phyloP scores from a whole-genome alignment of 2,888 invertebrate species.

The Temnothorax ravouxi region DNA sequence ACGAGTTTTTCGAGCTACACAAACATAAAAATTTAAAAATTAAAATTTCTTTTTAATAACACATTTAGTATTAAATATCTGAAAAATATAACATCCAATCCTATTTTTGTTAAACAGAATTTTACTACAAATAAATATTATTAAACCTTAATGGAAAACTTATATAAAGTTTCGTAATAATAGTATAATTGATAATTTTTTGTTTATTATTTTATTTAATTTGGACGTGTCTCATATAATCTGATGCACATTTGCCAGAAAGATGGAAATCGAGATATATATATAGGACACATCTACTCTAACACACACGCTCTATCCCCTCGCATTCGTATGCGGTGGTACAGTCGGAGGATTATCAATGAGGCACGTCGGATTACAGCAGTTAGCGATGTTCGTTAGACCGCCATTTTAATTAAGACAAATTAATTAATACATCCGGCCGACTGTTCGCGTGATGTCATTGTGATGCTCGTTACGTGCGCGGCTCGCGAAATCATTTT shows the following conservation, averaged over 20 bases:
- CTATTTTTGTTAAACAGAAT: background rate
- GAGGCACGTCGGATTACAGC: slow-evolving; percentile 83
- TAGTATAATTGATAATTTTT: background rate
- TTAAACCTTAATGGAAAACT: background rate
- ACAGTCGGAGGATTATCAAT: slow-evolving; percentile 80
- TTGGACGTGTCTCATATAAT: background rate
- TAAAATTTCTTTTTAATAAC: background rate
- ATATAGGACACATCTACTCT: background rate
- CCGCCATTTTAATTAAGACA: slow-evolving; percentile 83
- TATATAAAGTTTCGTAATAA: background rate
- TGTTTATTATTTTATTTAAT: slow-evolving; percentile 8
- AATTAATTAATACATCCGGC: slow-evolving; percentile 74
- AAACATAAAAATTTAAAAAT: slow-evolving; percentile 1
- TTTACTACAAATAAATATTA: background rate
- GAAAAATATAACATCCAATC: background rate
- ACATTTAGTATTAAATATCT: background rate
- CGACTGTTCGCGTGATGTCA: slow-evolving; percentile 57
- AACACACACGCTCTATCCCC: slow-evolving; percentile 5
- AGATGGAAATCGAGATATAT: background rate
- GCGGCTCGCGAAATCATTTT: slow-evolving; percentile 70
- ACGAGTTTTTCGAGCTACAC: background rate
- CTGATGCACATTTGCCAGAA: background rate
- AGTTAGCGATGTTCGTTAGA: slow-evolving; percentile 83
- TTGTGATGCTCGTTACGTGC: slow-evolving; percentile 69
- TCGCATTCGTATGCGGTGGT: slow-evolving; percentile 63